Evolutionary conservation across 1,140 invertebrate species (phyloP).

Genomic region (Limonius californicus): DNA sequence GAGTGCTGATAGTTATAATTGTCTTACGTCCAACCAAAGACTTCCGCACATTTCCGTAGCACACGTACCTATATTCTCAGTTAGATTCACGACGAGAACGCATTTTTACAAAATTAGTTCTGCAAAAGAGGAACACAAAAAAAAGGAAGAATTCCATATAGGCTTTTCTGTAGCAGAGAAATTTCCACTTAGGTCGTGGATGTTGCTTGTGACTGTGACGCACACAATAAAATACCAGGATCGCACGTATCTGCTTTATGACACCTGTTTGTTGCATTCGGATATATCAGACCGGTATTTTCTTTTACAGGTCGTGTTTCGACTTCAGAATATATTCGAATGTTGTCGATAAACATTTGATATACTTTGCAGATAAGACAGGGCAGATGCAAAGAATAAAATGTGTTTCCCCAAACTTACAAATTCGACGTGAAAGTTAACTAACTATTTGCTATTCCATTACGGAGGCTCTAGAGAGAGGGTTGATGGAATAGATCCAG

Average conservation of each 20-base stretch:
- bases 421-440: no score
- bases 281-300: conserved; percentile 10
- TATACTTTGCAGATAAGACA: neutral
- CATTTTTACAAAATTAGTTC: no score
- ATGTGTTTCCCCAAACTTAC: neutral
- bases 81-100: no score
- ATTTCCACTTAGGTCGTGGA: conserved; percentile 1
- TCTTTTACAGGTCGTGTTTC: neutral
- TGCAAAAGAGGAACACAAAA: neutral
- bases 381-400: neutral
- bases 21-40: no score
- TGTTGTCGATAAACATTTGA: neutral
- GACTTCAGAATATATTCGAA: neutral
- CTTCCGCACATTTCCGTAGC: no score
- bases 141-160: neutral
- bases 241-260: conserved; percentile 30
- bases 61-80: no score
- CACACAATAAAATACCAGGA: conserved; percentile 21
- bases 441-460: no score
- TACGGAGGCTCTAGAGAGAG: no score
- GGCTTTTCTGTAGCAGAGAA: neutral
- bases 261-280: conserved; percentile 27
- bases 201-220: conserved; percentile 6
- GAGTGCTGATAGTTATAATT: no score
- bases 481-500: no score